Evolutionary conservation across 2,888 invertebrate genomes (phyloP), one percentile per base, ranked within the genome.

Genomic region (Agriopis aurantiaria): DNA sequence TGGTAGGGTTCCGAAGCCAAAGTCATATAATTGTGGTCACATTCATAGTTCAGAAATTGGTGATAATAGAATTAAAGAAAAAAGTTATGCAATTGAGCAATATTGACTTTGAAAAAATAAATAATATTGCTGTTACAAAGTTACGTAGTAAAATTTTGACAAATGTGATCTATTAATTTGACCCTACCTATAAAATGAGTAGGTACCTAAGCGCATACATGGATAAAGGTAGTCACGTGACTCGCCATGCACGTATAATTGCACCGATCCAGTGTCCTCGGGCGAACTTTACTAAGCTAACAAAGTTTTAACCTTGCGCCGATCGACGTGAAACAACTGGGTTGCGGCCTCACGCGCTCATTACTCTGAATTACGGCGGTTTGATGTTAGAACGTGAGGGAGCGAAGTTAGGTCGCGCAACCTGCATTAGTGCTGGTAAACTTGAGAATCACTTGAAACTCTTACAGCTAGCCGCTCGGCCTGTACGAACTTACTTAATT

Each of bases 301-400:
- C 48, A 57, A 57, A 57, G 48, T 57, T 65, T 59, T 65, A 65
- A 65, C 65, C 65, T 65, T 65, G 65, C 45, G 12, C 23, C 52
- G 45, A 58, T 65, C 65, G 65, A 59, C 65, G 59, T 52, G 52
- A 12, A 52, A 59, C 65, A 65, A 65, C 51, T 65, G 58, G 59
- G 65, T 53, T 65, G 52, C 58, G 58, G 51, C 65, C 58, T 59
- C 12, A 55, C 64, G 14, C 43, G 45, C 53, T 43, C 60, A 51
- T 53, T 53, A 62, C 12, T 60, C 60, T 60, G 60, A 62, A 62
- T 57, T 65, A 58, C 57, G 14, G 14, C n/a, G 33, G 43, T 48
- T 57, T 45, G 23, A 49, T 49, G 51, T 40, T 45, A 48, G 56
- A 56, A 56, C 56, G 63, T 46, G 40, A 53, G 63, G 46, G 33